Evolutionary conservation across 1,140 invertebrate species (phyloP).

Genomic region (Drosophila simulans): DNA sequence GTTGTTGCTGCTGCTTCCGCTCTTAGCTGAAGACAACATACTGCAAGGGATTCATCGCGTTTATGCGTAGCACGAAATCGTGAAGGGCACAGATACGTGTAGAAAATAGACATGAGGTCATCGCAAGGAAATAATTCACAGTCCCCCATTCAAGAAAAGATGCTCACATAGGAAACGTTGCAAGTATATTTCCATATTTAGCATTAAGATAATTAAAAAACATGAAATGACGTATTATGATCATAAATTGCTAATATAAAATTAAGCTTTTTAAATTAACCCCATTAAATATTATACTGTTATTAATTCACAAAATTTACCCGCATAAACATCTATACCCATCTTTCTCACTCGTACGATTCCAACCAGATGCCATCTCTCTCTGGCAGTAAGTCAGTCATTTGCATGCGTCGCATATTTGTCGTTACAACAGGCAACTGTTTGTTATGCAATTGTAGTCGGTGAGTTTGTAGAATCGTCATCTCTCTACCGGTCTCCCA

Average conservation of each 20-base stretch:
- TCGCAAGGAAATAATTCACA: no score
- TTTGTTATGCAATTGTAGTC: slow-evolving; percentile 83
- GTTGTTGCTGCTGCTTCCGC: slow-evolving; percentile 29
- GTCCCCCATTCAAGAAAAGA: no score
- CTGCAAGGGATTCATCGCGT: slow-evolving; percentile 1
- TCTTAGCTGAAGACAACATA: slow-evolving; percentile 43
- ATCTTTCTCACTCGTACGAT: not conserved
- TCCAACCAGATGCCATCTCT: slow-evolving; percentile 41
- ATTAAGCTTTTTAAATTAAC: no score
- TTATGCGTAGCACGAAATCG: slow-evolving; percentile 2
- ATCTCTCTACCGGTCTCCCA: slow-evolving; percentile 20
- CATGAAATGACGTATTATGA: no score
- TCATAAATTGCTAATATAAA: no score
- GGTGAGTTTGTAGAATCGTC: slow-evolving; percentile 61
- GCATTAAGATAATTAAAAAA: no score
- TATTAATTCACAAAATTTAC: not conserved
- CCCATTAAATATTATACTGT: no score
- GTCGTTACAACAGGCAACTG: slow-evolving; percentile 81
- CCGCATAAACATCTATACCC: slow-evolving; percentile 19
- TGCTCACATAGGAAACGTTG: no score
- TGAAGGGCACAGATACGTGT: not conserved
- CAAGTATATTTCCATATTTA: no score
- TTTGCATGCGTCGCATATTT: slow-evolving; percentile 83
- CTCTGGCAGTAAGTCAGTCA: slow-evolving; percentile 72
- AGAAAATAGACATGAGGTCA: no score